Base-by-base conservation (phyloP, 2,797 vertebrate species). In the Scarus forsteni region DNA sequence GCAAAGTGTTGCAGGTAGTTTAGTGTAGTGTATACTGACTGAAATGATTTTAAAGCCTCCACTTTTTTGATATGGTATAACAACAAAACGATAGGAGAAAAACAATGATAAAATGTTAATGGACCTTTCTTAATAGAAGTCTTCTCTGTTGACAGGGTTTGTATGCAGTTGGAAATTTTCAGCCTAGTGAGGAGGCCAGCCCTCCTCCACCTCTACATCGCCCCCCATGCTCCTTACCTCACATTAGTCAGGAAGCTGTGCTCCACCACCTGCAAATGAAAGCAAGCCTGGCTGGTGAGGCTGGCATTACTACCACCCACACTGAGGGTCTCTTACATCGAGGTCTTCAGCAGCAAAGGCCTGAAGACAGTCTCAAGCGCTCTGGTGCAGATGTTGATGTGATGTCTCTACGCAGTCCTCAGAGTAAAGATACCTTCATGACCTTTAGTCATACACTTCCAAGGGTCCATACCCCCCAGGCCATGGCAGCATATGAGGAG, bases 371-470 rank as follows among this genome's bases (percentile, higher is more conserved):
- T 82, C 88, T 96, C 55, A 98, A 98, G 86, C 92, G 93, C 75
- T 92, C 95, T 18, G 94, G 94, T 18, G 93, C 95, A 5, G 96
- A 97, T 0, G 94, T 96, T 10, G 97, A 98, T 72, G 94, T 96
- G 70, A 96, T 98, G 74, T 95, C 94, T 6, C 94, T 96, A 3
- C 91, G 92, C 77, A 96, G 95, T 77, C 93, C 97, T 7, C 95
- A 94, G 85, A 95, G 91, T 75, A 98, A 97, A 78, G 97, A 98
- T 43, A 95, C 94, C 60, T 93, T 96, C 89, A 93, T 97, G 27
- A 98, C 96, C 48, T 99, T 98, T 84, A 99, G 98, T 88, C 97
- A 99, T 83, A 99, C 98, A 3, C 93, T 99, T 72, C 98, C 98
- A 7, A 93, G 98, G 57, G 97, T 96, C 56, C 96, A 97, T 87